phyloP scores from a whole-genome alignment of 2,888 invertebrate species.

The Sarcophaga variegata region DNA sequence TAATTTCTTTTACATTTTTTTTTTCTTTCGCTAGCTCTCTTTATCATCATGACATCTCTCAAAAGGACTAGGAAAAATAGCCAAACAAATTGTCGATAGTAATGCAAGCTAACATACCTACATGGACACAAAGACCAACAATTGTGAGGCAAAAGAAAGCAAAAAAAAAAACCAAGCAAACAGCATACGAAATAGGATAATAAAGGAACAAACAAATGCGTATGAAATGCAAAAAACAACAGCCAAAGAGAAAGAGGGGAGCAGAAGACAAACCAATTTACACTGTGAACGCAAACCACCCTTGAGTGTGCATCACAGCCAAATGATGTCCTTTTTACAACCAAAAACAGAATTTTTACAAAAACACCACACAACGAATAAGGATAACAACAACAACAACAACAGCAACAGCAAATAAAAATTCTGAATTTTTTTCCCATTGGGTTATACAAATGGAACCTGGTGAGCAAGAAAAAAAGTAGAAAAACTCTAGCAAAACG shows the following conservation, averaged over 20 bases:
- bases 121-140: background rate
- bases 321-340: conserved; percentile 18
- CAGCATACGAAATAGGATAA: conserved; percentile 47
- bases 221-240: conserved; percentile 39
- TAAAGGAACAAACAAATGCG: conserved; percentile 49
- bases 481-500: conserved; percentile 49
- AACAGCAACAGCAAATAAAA: background rate
- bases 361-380: background rate
- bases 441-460: conserved; percentile 38
- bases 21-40: background rate
- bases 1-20: conserved; percentile 28
- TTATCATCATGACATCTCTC: conserved; percentile 30
- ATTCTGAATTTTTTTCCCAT: conserved; percentile 33
- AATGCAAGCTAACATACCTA: conserved; percentile 54
- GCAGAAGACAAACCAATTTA: conserved; percentile 45
- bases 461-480: conserved; percentile 48
- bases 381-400: background rate
- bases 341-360: background rate
- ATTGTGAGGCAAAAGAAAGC: background rate
- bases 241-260: background rate
- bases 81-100: conserved; percentile 66
- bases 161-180: conserved; percentile 26
- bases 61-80: conserved; percentile 56
- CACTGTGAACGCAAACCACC: conserved; percentile 42
- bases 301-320: conserved; percentile 13